These are phyloP conservation scores for Antitype chi DNA, from an alignment of 2,888 invertebrate genomes.

Conservation along the genomic window DNA sequence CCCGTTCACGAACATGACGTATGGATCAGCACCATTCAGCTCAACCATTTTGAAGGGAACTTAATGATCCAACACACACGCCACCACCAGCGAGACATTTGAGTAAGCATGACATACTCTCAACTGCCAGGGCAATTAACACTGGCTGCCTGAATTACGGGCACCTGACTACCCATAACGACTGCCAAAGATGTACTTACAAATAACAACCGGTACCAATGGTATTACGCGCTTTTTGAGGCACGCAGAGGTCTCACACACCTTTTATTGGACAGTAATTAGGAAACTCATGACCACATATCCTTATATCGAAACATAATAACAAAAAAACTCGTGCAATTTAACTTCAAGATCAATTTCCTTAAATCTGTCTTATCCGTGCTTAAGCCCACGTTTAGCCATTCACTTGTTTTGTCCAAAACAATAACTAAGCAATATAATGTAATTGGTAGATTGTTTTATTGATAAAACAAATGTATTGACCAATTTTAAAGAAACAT, in stretches of 20 bases:
- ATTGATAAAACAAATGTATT: slow-evolving; percentile 37
- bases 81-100: too few species aligned
- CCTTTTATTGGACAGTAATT: neutral
- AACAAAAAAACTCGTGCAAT: neutral
- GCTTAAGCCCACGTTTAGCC: slow-evolving; percentile 6
- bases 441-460: slow-evolving; percentile 48
- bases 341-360: slow-evolving; percentile 13
- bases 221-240: too few species aligned
- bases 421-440: slow-evolving; percentile 23
- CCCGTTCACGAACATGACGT: too few species aligned
- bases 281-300: slow-evolving; percentile 28
- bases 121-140: too few species aligned
- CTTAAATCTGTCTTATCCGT: slow-evolving; percentile 25
- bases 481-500: slow-evolving; percentile 35
- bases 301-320: neutral
- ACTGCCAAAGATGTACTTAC: too few species aligned
- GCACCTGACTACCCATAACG: too few species aligned
- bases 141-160: too few species aligned
- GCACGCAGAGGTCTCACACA: neutral
- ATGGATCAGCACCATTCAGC: too few species aligned
- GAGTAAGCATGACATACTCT: too few species aligned
- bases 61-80: too few species aligned
- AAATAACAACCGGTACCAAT: too few species aligned
- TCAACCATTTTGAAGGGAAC: too few species aligned
- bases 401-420: slow-evolving; percentile 47